These are phyloP conservation scores for Malurus elegans DNA, from an alignment of 2,113 vertebrate genomes.

Conservation along the genomic window DNA sequence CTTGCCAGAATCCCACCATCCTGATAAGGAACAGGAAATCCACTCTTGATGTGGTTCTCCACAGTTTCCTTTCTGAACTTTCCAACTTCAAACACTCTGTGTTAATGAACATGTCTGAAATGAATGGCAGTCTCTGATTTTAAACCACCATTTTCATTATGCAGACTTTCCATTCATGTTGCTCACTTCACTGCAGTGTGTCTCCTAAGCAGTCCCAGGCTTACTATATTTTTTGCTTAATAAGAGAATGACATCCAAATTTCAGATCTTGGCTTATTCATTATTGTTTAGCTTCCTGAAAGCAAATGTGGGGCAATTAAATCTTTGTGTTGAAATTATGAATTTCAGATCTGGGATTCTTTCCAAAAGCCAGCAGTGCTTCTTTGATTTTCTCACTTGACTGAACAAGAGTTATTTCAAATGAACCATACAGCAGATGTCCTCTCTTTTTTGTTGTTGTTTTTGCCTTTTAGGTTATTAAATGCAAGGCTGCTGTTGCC, in stretches of 20 bases:
- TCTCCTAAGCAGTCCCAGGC: background rate
- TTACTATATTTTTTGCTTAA: background rate
- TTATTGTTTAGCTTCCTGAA: background rate
- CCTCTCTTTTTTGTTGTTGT: background rate
- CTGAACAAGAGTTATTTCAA: slow-evolving; percentile 11
- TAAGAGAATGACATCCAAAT: background rate
- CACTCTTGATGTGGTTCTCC: background rate
- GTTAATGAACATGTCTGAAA: background rate
- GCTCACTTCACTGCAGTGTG: background rate
- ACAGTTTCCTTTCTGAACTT: background rate
- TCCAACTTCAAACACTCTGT: background rate
- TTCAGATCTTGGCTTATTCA: background rate
- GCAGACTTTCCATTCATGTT: background rate
- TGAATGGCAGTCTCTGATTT: background rate
- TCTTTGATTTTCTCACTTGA: slow-evolving; percentile 3
- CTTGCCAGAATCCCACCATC: background rate
- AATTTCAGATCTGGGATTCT: slow-evolving; percentile 13
- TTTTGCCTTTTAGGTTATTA: slow-evolving; percentile 72
- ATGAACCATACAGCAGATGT: background rate
- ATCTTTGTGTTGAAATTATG: background rate
- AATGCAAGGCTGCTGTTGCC: slow-evolving; percentile 80
- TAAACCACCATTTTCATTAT: background rate
- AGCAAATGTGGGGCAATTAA: background rate
- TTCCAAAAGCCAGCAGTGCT: background rate
- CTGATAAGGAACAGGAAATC: background rate